These are phyloP conservation scores for Hippoglossus hippoglossus DNA, from an alignment of 2,797 vertebrate species.

Conservation along the genomic window DNA sequence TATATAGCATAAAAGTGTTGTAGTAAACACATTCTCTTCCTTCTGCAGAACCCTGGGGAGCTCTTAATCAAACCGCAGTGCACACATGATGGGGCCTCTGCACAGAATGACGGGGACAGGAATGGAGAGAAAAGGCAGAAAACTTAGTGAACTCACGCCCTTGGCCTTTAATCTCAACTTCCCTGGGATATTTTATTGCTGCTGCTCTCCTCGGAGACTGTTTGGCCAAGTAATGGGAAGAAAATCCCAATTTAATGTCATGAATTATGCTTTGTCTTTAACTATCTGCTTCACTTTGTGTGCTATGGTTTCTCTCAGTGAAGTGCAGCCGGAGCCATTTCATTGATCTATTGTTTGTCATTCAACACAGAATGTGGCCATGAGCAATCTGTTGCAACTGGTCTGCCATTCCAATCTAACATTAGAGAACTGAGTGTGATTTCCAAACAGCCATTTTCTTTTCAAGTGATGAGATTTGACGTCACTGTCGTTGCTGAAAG, in stretches of 20 bases:
- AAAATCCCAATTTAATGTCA: conserved; percentile 25
- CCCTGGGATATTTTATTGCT: conserved; percentile 44
- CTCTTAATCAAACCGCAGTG: conserved; percentile 88
- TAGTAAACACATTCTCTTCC: conserved; percentile 90
- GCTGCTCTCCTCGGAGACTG: conserved; percentile 22
- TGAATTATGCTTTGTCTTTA: conserved; percentile 26
- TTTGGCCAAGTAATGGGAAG: conserved; percentile 40
- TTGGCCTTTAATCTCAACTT: conserved; percentile 43
- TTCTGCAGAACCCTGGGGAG: conserved; percentile 74
- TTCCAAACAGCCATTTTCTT: conserved; percentile 2
- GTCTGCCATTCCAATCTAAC: conserved; percentile 39
- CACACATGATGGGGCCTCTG: conserved; percentile 60
- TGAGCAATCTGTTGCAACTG: conserved; percentile 54
- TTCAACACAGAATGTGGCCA: conserved; percentile 48
- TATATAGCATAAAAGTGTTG: conserved; percentile 86
- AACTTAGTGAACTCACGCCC: conserved; percentile 34
- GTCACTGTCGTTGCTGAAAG: no score
- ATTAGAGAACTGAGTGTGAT: conserved; percentile 29
- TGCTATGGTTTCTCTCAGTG: conserved; percentile 31
- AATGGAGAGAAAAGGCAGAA: conserved; percentile 40
- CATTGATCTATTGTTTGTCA: conserved; percentile 50
- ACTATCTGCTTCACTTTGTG: conserved; percentile 39
- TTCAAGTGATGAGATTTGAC: conserved; percentile 6
- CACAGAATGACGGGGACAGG: conserved; percentile 44
- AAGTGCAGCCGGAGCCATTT: conserved; percentile 37